These are phyloP conservation scores for Harmothoe impar DNA, from an alignment of 2,888 invertebrate species.

Conservation along the genomic window DNA sequence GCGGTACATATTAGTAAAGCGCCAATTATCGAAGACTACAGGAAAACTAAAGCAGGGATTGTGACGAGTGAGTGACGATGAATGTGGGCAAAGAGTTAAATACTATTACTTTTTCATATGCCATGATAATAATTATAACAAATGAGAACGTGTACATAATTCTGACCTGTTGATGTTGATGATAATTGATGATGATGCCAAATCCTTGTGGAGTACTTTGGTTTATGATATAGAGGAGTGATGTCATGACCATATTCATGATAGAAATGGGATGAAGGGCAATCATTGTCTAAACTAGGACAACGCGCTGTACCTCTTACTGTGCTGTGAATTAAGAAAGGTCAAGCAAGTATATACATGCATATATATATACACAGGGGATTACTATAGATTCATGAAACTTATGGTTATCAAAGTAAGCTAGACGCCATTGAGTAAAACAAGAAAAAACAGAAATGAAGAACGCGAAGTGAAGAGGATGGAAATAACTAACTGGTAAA, in stretches of 20 bases:
- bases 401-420: neutral
- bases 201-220: neutral
- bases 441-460: neutral
- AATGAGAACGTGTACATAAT: neutral
- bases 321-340: conserved; percentile 3
- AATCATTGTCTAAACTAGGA: neutral
- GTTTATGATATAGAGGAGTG: neutral
- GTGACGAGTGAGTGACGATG: neutral
- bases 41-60: neutral
- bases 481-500: neutral
- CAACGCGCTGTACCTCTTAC: neutral
- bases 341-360: neutral
- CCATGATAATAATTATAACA: neutral
- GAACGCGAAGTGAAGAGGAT: neutral
- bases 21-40: neutral
- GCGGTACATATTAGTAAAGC: no score
- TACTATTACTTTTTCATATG: neutral
- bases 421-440: neutral
- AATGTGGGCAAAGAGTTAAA: neutral
- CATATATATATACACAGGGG: no score
- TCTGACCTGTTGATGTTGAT: conserved; percentile 20
- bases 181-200: neutral
- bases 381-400: neutral
- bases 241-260: neutral
- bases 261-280: neutral